phyloP scores from a whole-genome alignment of 2,113 vertebrate genomes.

The Limanda limanda region DNA sequence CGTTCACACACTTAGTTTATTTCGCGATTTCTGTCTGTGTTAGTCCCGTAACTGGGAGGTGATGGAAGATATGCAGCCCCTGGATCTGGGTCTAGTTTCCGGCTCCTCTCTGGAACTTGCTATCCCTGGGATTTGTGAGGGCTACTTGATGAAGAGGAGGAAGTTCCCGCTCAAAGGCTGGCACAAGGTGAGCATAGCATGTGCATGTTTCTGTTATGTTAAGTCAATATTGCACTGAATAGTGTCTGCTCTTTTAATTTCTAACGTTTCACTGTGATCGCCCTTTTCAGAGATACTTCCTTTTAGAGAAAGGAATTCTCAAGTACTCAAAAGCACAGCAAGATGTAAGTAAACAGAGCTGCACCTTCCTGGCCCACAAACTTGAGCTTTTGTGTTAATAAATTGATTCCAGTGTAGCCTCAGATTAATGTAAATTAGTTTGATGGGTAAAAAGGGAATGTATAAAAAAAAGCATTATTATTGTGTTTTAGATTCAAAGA shows the following conservation, averaged over 20 bases:
- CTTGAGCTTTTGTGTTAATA: neutral
- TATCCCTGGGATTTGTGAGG: slow-evolving; percentile 86
- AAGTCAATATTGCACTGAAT: neutral
- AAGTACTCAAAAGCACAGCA: slow-evolving; percentile 89
- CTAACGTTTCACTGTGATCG: neutral
- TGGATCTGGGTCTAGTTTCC: slow-evolving; percentile 6
- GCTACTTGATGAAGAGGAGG: slow-evolving; percentile 93
- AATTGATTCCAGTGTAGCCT: neutral
- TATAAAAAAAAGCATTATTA: neutral
- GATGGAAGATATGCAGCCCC: slow-evolving; percentile 81
- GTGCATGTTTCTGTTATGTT: neutral
- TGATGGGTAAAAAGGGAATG: neutral
- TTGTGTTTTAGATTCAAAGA: slow-evolving; percentile 82
- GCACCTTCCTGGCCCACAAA: neutral
- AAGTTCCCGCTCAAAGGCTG: slow-evolving; percentile 97
- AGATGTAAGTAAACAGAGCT: slow-evolving; percentile 85
- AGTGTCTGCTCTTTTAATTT: neutral
- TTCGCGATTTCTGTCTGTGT: neutral
- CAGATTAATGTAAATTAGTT: neutral
- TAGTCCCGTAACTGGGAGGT: slow-evolving; percentile 91
- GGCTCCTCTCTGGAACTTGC: slow-evolving; percentile 70
- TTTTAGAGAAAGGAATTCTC: slow-evolving; percentile 90
- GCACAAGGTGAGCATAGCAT: slow-evolving; percentile 89
- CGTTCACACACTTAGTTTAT: neutral
- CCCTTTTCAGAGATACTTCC: slow-evolving; percentile 87